These are phyloP conservation scores for Porites lutea DNA, from an alignment of 64 coral and sea anemone genomes.

Conservation along the genomic window DNA sequence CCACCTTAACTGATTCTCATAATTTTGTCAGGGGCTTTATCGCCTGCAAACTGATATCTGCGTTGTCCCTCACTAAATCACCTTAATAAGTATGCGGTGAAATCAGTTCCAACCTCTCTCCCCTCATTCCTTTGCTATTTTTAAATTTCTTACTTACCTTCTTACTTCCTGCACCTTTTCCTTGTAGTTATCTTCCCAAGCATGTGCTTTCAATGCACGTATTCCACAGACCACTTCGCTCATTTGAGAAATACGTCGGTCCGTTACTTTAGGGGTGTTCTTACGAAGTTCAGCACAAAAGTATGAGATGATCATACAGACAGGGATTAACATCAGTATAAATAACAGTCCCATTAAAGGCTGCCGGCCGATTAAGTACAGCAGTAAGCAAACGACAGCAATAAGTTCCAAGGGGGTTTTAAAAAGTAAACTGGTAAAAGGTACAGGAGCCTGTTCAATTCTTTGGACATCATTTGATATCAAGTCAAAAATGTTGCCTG, in stretches of 20 bases:
- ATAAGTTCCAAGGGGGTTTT: conserved; percentile 1
- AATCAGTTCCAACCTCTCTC: too few species aligned
- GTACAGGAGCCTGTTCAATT: conserved; percentile 14
- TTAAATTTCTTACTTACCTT: neutral
- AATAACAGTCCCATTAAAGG: conserved; percentile 10
- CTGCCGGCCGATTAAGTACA: conserved; percentile 48
- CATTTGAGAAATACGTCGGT: conserved; percentile 42
- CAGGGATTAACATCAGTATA: neutral
- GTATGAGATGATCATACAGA: neutral
- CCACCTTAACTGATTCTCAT: too few species aligned
- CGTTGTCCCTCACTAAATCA: too few species aligned
- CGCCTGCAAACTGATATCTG: too few species aligned
- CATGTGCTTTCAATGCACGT: conserved; percentile 50
- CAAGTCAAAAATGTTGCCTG: conserved; percentile 45
- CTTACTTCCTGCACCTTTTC: conserved; percentile 41
- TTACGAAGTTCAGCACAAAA: conserved; percentile 28
- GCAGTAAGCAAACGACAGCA: neutral
- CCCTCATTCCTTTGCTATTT: too few species aligned
- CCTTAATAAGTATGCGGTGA: too few species aligned
- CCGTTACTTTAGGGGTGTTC: conserved; percentile 26
- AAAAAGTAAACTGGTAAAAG: neutral
- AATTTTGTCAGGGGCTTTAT: too few species aligned
- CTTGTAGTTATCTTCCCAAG: conserved; percentile 33
- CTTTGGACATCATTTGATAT: conserved; percentile 51
- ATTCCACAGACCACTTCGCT: conserved; percentile 52